phyloP scores from a whole-genome alignment of 2,888 invertebrate genomes.

The Amiota minor region DNA sequence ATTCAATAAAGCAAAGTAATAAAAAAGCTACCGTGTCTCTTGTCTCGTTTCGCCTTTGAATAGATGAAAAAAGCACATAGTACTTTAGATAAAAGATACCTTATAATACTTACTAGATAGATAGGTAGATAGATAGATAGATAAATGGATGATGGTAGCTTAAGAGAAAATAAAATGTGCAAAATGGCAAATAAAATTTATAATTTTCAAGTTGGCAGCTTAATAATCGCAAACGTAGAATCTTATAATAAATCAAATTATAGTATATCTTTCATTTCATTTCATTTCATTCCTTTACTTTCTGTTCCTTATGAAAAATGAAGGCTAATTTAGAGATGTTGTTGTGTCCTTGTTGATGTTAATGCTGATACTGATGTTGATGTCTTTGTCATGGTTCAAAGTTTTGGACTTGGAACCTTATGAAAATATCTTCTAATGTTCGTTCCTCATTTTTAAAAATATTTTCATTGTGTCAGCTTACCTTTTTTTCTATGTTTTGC shows the following conservation, averaged over 20 bases:
- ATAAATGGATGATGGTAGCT: background rate
- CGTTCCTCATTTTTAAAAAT: too few relatives aligned
- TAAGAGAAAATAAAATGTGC: constrained; percentile 11
- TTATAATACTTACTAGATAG: background rate
- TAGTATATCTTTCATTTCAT: constrained; percentile 38
- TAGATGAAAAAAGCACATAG: too few relatives aligned
- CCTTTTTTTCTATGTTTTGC: constrained; percentile 21
- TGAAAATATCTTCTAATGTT: too few relatives aligned
- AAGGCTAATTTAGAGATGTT: constrained; percentile 60
- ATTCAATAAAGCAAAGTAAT: too few relatives aligned
- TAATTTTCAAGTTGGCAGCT: constrained; percentile 56
- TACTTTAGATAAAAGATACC: background rate
- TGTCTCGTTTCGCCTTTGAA: too few relatives aligned
- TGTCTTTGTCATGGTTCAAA: too few relatives aligned
- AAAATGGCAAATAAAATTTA: constrained; percentile 60
- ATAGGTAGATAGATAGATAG: background rate
- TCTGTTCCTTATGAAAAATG: constrained; percentile 60
- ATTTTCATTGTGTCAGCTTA: background rate
- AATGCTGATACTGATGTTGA: background rate
- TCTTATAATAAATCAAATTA: constrained; percentile 61
- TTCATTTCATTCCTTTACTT: too few relatives aligned
- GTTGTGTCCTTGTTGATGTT: background rate
- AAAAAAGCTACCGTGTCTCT: too few relatives aligned
- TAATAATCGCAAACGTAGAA: constrained; percentile 16
- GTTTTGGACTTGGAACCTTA: too few relatives aligned